Percentiles rank a stretch among this genome's conserved stretches.
Evolutionary conservation across 2,113 vertebrate genomes (phyloP).

Genomic region (Tichodroma muraria): DNA sequence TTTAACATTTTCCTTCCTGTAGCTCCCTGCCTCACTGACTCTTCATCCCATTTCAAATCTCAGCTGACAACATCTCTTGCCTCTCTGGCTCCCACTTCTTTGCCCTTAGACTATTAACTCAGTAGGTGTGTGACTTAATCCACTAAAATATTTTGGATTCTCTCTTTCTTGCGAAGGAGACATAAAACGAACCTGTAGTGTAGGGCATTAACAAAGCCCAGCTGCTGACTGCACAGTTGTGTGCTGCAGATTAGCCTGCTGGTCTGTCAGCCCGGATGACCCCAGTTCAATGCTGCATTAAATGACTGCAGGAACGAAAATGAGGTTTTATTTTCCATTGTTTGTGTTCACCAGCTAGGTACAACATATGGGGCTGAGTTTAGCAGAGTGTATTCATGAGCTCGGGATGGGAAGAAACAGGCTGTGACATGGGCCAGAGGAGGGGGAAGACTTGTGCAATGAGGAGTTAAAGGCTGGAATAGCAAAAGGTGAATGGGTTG

Average conservation of each 20-base stretch:
- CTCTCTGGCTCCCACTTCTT: not conserved
- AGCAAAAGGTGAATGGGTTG: not conserved
- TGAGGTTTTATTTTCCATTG: not conserved
- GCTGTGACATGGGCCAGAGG: not conserved
- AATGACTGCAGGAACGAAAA: not conserved
- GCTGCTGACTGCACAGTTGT: not conserved
- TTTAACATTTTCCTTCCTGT: slow-evolving; percentile 62
- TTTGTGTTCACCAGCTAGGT: not conserved
- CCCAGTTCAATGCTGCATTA: not conserved
- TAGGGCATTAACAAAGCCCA: not conserved
- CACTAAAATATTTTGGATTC: not conserved
- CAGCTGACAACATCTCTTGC: not conserved
- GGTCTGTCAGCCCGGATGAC: not conserved
- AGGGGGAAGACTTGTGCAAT: not conserved
- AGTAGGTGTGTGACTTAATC: not conserved
- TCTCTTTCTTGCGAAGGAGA: not conserved
- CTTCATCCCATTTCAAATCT: slow-evolving; percentile 29
- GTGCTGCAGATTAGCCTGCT: not conserved
- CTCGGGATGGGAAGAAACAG: not conserved
- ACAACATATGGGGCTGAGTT: not conserved
- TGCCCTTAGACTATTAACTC: not conserved
- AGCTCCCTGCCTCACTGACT: slow-evolving; percentile 1
- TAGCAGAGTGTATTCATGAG: not conserved
- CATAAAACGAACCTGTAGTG: not conserved
- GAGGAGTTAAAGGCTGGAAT: not conserved